phyloP scores from a whole-genome alignment of 2,797 vertebrate species.

The Nasua narica region DNA sequence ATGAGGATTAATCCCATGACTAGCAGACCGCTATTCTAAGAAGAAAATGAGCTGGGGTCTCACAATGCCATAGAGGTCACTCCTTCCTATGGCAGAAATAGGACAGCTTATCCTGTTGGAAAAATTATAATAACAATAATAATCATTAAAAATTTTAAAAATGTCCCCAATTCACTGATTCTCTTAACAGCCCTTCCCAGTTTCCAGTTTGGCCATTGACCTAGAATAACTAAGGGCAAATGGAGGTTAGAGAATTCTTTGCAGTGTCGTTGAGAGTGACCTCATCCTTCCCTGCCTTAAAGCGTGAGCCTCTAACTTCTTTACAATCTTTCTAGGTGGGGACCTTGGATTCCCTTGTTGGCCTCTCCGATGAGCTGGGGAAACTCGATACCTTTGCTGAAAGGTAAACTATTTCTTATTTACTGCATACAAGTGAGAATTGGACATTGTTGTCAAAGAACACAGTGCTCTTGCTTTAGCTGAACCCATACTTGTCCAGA shows the following conservation, averaged over 20 bases:
- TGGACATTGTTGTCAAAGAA: slow-evolving; percentile 75
- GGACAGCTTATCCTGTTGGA: not conserved
- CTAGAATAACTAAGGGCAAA: not conserved
- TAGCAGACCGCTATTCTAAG: not conserved
- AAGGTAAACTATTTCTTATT: slow-evolving; percentile 89
- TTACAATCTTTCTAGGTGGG: slow-evolving; percentile 89
- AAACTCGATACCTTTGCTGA: slow-evolving; percentile 92
- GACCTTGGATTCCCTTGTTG: slow-evolving; percentile 93
- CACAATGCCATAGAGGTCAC: not conserved
- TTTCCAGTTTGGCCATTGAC: not conserved
- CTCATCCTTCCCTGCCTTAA: rapidly evolving
- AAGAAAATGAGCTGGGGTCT: not conserved
- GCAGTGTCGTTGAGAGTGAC: not conserved
- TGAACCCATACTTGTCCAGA: slow-evolving; percentile 30
- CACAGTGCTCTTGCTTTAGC: slow-evolving; percentile 73
- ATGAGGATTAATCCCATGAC: not conserved
- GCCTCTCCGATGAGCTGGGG: slow-evolving; percentile 93
- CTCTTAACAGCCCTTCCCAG: not conserved
- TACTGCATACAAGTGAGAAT: slow-evolving; percentile 82
- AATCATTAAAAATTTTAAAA: not conserved
- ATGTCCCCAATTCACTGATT: not conserved
- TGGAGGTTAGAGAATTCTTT: not conserved
- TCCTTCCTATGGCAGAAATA: slow-evolving; percentile 64
- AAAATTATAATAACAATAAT: not conserved
- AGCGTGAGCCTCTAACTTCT: slow-evolving; percentile 52